Percentiles rank a stretch among this genome's conserved stretches.
These are phyloP conservation scores for Gymnodraco acuticeps DNA, from an alignment of 2,797 vertebrate genomes.

Conservation along the genomic window DNA sequence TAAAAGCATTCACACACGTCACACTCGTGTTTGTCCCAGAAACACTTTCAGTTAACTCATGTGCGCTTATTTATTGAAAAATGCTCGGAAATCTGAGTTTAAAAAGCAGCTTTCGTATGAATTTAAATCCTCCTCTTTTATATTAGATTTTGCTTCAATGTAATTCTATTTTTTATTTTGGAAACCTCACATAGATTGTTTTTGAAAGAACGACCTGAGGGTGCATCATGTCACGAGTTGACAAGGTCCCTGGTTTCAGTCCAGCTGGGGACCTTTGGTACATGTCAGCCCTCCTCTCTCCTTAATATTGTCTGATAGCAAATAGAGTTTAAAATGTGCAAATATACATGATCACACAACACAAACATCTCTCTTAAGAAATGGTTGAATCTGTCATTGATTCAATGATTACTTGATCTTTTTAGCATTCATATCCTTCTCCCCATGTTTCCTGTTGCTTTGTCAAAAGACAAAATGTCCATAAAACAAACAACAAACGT, in stretches of 20 bases:
- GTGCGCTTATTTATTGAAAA: background rate
- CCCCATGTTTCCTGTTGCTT: background rate
- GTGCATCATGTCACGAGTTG: background rate
- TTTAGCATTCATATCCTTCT: too few species aligned
- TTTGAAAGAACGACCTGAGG: background rate
- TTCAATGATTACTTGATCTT: background rate
- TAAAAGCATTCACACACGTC: slow-evolving; percentile 58
- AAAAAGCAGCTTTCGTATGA: background rate
- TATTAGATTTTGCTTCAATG: background rate
- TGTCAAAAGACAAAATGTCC: background rate
- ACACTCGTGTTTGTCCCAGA: slow-evolving; percentile 30
- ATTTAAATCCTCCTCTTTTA: background rate
- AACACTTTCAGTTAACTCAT: slow-evolving; percentile 8
- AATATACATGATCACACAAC: background rate
- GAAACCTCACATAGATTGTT: background rate
- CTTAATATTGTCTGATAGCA: background rate
- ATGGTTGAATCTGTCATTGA: background rate
- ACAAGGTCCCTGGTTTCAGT: background rate
- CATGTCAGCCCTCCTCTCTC: background rate
- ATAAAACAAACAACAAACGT: background rate
- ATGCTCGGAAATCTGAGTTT: background rate
- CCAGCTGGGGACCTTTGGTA: background rate
- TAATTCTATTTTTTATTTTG: background rate
- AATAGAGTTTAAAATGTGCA: background rate
- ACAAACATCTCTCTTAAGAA: background rate